These are phyloP conservation scores for Zingel zingel DNA, from an alignment of 2,113 vertebrate genomes.

Conservation along the genomic window DNA sequence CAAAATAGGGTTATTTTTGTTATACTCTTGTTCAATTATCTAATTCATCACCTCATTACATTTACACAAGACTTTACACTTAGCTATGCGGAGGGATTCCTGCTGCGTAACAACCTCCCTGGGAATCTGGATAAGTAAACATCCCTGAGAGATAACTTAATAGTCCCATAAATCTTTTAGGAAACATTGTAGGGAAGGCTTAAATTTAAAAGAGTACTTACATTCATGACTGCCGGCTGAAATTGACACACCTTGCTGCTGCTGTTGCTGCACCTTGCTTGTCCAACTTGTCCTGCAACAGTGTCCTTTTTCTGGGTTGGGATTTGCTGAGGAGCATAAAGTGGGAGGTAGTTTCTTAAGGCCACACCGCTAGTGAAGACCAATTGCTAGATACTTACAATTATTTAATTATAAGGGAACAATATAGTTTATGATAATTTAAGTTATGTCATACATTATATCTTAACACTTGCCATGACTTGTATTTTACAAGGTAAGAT, in stretches of 20 bases:
- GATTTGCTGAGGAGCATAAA: not conserved
- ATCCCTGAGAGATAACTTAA: not conserved
- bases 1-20: not conserved
- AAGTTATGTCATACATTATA: not conserved
- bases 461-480: not conserved
- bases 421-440: no score
- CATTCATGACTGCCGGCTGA: conserved; percentile 49
- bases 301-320: not conserved
- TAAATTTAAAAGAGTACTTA: conserved; percentile 44
- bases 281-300: conserved; percentile 7
- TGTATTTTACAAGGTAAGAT: not conserved
- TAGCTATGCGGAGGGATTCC: not conserved
- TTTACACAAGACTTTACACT: not conserved
- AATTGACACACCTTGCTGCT: not conserved
- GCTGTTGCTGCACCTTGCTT: not conserved
- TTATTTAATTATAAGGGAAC: not conserved
- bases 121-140: not conserved
- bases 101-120: not conserved
- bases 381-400: not conserved
- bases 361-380: no score
- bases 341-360: conserved; percentile 26
- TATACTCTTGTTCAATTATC: not conserved
- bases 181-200: not conserved
- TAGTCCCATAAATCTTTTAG: not conserved
- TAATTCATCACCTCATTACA: not conserved